A percentile compares a stretch with the other conserved stretches of the same genome.
Evolutionary conservation across 1,140 invertebrate species (phyloP).

Genomic region (Stegodyphus mimosarum): DNA sequence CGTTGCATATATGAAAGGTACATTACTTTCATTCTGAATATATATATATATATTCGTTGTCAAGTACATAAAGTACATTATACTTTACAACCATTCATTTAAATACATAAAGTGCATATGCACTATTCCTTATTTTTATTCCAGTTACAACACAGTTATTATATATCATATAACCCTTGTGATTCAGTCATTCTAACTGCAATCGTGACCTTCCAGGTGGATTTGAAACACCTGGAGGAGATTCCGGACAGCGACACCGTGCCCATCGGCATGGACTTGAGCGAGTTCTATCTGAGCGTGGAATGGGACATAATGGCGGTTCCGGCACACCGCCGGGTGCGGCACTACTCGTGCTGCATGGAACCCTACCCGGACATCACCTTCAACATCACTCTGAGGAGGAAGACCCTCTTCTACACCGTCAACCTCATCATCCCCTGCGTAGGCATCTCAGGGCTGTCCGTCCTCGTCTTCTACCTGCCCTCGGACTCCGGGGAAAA

Average conservation of each 20-base stretch:
- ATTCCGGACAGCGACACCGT: constrained; percentile 80
- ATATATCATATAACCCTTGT: background rate
- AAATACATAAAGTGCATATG: no score
- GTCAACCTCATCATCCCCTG: constrained; percentile 96
- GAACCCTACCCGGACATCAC: constrained; percentile 81
- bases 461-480: constrained; percentile 97
- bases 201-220: constrained; percentile 74
- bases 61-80: no score
- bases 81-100: no score
- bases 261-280: constrained; percentile 86
- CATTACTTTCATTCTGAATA: no score
- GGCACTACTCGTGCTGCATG: constrained; percentile 88
- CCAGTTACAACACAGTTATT: no score
- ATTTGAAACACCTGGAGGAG: constrained; percentile 86
- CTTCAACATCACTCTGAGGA: constrained; percentile 93
- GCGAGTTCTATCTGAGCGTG: constrained; percentile 94
- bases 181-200: background rate
- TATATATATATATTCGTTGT: no score
- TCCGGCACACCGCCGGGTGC: constrained; percentile 86
- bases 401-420: constrained; percentile 95
- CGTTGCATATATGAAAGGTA: no score
- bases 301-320: constrained; percentile 97
- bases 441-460: constrained; percentile 95
- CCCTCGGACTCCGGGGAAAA: constrained; percentile 98
- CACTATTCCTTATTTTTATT: no score